Percentiles rank a stretch among this genome's conserved stretches.
Evolutionary conservation across 2,113 vertebrate species (phyloP).

Genomic region (Plectropomus leopardus): DNA sequence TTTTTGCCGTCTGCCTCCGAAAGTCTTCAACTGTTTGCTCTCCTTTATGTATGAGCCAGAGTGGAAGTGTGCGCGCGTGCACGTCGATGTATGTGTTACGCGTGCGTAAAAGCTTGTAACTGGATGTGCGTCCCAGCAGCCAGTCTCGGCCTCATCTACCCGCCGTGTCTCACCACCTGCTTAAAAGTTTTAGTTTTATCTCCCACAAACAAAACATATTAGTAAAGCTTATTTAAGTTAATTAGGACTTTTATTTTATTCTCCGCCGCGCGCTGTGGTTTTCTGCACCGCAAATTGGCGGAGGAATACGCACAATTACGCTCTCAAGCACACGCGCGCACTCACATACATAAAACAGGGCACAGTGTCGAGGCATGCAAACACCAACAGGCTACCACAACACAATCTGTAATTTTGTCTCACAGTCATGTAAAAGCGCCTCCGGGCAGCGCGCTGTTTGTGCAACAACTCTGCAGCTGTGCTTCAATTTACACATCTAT

Average conservation of each 20-base stretch:
- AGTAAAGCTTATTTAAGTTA: background rate
- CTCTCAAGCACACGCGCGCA: background rate
- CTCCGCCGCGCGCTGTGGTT: background rate
- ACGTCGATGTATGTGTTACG: background rate
- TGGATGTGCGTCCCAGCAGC: background rate
- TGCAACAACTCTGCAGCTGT: background rate
- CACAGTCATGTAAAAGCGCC: constrained; percentile 34
- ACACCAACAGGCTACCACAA: constrained; percentile 13
- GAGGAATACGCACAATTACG: constrained; percentile 5
- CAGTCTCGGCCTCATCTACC: background rate
- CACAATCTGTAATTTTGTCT: constrained; percentile 60
- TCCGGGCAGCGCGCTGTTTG: constrained; percentile 20
- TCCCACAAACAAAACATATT: constrained; percentile 9
- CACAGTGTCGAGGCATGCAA: constrained; percentile 27
- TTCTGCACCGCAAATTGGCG: background rate
- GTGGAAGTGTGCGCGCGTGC: constrained; percentile 13
- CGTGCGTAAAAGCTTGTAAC: background rate
- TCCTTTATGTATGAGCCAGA: constrained; percentile 34
- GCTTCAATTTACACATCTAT: background rate
- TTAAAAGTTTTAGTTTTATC: background rate
- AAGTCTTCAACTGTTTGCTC: constrained; percentile 51
- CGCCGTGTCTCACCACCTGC: background rate
- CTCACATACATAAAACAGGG: background rate
- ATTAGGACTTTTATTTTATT: background rate
- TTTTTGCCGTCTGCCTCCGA: constrained; percentile 64